These are phyloP conservation scores for Hermodice carunculata DNA, from an alignment of 2,888 invertebrate genomes.

Conservation along the genomic window DNA sequence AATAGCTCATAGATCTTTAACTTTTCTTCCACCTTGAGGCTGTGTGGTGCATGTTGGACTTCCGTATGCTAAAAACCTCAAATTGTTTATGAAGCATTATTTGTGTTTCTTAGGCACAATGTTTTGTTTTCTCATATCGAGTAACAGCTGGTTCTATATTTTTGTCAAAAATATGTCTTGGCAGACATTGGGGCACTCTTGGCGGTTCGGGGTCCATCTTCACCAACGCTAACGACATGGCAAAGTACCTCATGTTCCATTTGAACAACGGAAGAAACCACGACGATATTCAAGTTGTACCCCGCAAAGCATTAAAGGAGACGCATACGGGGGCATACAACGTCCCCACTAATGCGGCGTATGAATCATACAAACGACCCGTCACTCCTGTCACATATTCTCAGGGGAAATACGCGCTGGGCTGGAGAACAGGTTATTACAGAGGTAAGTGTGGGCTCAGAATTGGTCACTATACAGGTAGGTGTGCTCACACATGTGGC, in stretches of 20 bases:
- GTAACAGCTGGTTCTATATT: no score
- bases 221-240: constrained; percentile 57
- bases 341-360: constrained; percentile 32
- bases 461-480: no score
- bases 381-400: constrained; percentile 49
- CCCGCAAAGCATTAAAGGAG: constrained; percentile 36
- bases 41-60: no score
- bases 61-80: no score
- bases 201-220: constrained; percentile 58
- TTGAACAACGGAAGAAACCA: constrained; percentile 45
- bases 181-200: constrained; percentile 49
- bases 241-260: constrained; percentile 61
- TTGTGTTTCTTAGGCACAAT: no score
- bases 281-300: constrained; percentile 43
- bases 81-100: no score
- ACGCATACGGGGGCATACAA: constrained; percentile 46
- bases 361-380: constrained; percentile 45
- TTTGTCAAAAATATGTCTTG: no score
- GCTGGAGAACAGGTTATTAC: constrained; percentile 61
- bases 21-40: no score
- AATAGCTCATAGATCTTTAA: no score
- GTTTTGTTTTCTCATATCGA: no score
- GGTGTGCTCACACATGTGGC: no score
- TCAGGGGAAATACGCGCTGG: constrained; percentile 54
- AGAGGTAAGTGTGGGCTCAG: no score